Conservation (phyloP, 1,140 invertebrate genomes). For the Drosophila nasuta region DNA sequence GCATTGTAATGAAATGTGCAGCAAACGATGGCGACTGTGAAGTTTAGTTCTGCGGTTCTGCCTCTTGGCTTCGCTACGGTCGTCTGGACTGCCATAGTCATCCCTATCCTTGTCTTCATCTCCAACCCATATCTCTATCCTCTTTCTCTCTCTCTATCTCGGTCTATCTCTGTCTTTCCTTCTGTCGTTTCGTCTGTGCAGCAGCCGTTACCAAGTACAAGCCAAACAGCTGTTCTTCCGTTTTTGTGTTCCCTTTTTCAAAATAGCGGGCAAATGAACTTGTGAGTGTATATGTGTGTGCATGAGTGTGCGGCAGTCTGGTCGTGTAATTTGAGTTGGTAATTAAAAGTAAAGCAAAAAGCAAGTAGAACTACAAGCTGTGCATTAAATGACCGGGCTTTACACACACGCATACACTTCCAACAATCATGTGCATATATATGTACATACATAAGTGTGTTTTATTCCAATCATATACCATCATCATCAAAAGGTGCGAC, state of each 20-base stretch:
- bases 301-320: conserved; percentile 38
- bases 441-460: not conserved
- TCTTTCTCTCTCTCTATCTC: not conserved
- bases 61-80: conserved; percentile 18
- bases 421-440: not conserved
- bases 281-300: conserved; percentile 2
- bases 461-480: too few relatives aligned
- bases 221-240: conserved; percentile 72
- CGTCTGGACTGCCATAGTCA: conserved; percentile 14
- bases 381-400: conserved; percentile 64
- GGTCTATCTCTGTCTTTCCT: not conserved
- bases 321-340: conserved; percentile 75
- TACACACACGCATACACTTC: conserved; percentile 11
- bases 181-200: conserved; percentile 10
- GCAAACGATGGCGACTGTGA: conserved; percentile 73
- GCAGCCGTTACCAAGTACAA: conserved; percentile 61
- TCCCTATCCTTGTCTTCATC: conserved; percentile 12
- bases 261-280: conserved; percentile 35
- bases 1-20: conserved; percentile 82
- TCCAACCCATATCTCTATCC: not conserved
- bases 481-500: too few relatives aligned
- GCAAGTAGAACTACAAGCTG: conserved; percentile 51
- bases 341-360: conserved; percentile 81
- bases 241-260: conserved; percentile 43
- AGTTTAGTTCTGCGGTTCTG: conserved; percentile 70